Conservation (phyloP, 2,113 vertebrate genomes). For the Gadus chalcogrammus region DNA sequence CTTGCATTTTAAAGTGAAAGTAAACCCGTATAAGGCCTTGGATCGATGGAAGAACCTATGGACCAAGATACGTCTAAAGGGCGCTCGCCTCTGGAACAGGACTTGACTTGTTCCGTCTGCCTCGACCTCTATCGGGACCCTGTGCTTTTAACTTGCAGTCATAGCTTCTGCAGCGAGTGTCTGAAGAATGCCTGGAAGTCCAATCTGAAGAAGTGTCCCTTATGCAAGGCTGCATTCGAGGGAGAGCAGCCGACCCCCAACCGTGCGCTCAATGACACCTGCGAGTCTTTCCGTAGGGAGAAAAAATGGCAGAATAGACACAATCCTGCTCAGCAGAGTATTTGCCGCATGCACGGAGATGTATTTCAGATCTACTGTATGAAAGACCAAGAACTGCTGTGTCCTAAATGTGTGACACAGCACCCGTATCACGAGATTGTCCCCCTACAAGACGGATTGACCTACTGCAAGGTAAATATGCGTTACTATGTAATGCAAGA, state of each 20-base stretch:
- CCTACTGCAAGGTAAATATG: constrained; percentile 58
- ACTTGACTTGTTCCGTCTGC: constrained; percentile 71
- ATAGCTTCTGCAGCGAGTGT: constrained; percentile 68
- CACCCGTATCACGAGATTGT: constrained; percentile 58
- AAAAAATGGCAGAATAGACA: background rate
- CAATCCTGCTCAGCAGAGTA: background rate
- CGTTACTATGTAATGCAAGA: background rate
- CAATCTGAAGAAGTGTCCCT: constrained; percentile 38
- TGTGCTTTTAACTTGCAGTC: constrained; percentile 61
- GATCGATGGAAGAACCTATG: constrained; percentile 38
- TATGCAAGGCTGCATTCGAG: constrained; percentile 48
- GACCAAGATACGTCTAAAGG: constrained; percentile 53
- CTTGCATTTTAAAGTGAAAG: constrained; percentile 48
- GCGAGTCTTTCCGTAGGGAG: constrained; percentile 54
- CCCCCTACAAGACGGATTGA: constrained; percentile 25
- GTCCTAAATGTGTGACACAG: constrained; percentile 60
- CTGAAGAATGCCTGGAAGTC: constrained; percentile 20
- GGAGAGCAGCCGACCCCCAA: constrained; percentile 44
- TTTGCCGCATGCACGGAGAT: constrained; percentile 61
- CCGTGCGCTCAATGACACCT: constrained; percentile 54
- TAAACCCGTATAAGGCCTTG: constrained; percentile 1
- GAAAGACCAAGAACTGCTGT: constrained; percentile 68
- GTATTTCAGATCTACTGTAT: constrained; percentile 70
- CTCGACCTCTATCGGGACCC: constrained; percentile 57
- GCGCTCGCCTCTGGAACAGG: constrained; percentile 41